A percentile compares a stretch with the other conserved stretches of the same genome.
Evolutionary conservation across 2,888 invertebrate species (phyloP).

Genomic region (Sinohyriopsis cumingii): DNA sequence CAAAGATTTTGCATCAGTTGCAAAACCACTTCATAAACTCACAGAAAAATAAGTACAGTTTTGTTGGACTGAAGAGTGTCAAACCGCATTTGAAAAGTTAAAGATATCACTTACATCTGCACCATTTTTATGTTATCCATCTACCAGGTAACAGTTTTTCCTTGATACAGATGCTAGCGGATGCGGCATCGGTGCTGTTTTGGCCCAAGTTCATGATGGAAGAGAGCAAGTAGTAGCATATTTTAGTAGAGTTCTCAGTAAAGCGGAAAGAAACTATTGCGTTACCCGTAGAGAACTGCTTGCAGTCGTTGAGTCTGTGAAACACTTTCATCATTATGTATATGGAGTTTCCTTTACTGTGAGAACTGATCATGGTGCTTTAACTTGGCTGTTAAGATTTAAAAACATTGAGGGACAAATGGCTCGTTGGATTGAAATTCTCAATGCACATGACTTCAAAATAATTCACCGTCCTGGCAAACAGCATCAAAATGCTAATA

Average conservation of each 20-base stretch:
- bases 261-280: conserved; percentile 18
- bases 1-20: conserved; percentile 27
- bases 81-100: not conserved
- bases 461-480: not conserved
- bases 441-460: conserved; percentile 4
- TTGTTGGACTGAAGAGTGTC: conserved; percentile 1
- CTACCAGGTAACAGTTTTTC: not conserved
- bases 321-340: conserved; percentile 3
- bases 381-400: conserved; percentile 4
- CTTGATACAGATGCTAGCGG: conserved; percentile 5
- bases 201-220: not conserved
- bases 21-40: conserved; percentile 29
- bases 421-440: conserved; percentile 9
- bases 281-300: conserved; percentile 2
- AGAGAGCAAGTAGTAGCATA: conserved; percentile 20
- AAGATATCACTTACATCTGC: not conserved
- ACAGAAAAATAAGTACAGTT: conserved; percentile 7
- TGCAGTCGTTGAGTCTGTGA: conserved; percentile 4
- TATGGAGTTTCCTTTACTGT: conserved; percentile 1
- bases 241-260: conserved; percentile 15
- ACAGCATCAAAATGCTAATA: conserved; percentile 1
- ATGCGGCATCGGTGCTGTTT: not conserved
- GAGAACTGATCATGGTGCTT: conserved; percentile 6
- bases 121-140: conserved; percentile 3
- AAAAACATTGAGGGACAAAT: conserved; percentile 10